Conservation (phyloP, 2,113 vertebrate genomes). For the Calidris pugnax region DNA sequence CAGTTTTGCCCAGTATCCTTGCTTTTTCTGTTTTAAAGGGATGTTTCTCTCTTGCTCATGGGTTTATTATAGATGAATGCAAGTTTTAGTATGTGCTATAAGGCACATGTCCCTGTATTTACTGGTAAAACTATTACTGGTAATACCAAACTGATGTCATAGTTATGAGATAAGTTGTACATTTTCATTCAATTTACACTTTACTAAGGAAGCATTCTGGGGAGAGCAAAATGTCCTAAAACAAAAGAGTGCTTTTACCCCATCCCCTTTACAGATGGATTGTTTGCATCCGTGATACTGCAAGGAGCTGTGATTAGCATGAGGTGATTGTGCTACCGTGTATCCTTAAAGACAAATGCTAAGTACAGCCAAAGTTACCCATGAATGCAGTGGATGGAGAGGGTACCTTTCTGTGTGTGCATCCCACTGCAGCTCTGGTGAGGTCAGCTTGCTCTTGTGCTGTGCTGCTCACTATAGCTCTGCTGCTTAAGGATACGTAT, state of each 20-base stretch:
- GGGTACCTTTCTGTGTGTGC: neutral
- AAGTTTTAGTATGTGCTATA: neutral
- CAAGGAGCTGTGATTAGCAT: neutral
- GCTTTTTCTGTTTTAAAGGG: neutral
- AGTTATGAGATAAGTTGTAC: neutral
- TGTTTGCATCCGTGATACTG: neutral
- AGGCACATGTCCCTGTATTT: neutral
- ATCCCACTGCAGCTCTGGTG: neutral
- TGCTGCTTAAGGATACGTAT: neutral
- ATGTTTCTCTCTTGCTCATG: neutral
- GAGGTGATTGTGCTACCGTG: rapidly evolving
- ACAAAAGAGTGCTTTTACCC: neutral
- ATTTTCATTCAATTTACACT: neutral
- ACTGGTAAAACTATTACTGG: neutral
- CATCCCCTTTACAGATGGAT: neutral
- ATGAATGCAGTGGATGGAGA: neutral
- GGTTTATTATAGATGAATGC: neutral
- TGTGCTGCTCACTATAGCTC: neutral
- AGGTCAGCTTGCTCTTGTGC: neutral
- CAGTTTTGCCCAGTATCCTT: neutral
- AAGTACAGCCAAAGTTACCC: neutral
- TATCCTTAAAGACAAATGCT: neutral
- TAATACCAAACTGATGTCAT: neutral
- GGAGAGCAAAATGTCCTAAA: neutral
- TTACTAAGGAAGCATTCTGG: neutral